Evolutionary conservation across 2,113 vertebrate species (phyloP).

Genomic region (Corynorhinus townsendii): DNA sequence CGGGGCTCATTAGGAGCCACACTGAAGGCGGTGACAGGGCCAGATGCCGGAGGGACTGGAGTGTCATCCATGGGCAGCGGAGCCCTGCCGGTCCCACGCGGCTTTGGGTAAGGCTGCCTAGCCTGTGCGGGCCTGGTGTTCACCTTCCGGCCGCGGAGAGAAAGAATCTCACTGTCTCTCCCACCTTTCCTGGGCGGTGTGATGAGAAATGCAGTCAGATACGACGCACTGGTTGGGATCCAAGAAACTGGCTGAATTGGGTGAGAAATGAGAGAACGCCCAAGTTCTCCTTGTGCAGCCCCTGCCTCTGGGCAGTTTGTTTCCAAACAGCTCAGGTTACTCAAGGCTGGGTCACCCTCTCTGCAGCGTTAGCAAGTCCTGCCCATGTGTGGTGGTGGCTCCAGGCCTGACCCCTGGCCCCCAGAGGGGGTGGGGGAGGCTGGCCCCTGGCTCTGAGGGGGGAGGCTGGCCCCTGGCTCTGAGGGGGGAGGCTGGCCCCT

Average conservation of each 20-base stretch:
- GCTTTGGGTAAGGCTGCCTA: not conserved
- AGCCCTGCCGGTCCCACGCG: not conserved
- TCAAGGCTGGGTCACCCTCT: not conserved
- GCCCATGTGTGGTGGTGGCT: fast-evolving
- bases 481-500: no score
- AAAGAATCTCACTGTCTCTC: fast-evolving
- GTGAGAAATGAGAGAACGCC: not conserved
- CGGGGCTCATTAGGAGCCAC: not conserved
- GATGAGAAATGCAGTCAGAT: not conserved
- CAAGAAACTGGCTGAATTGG: not conserved
- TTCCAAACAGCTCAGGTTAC: not conserved
- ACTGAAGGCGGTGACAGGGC: not conserved
- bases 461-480: no score
- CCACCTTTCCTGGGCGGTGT: not conserved
- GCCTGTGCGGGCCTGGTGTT: not conserved
- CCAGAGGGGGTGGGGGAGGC: no score
- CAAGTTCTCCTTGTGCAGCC: not conserved
- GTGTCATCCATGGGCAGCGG: fast-evolving
- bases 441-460: no score
- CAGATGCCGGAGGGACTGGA: fast-evolving
- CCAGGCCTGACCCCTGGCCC: no score
- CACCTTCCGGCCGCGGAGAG: not conserved
- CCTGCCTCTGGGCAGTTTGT: not conserved
- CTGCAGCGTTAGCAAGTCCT: not conserved
- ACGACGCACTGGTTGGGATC: not conserved